A percentile compares a stretch with the other conserved stretches of the same genome.
Evolutionary conservation across 2,888 invertebrate genomes (phyloP).

Genomic region (Neoitamus cyanurus): DNA sequence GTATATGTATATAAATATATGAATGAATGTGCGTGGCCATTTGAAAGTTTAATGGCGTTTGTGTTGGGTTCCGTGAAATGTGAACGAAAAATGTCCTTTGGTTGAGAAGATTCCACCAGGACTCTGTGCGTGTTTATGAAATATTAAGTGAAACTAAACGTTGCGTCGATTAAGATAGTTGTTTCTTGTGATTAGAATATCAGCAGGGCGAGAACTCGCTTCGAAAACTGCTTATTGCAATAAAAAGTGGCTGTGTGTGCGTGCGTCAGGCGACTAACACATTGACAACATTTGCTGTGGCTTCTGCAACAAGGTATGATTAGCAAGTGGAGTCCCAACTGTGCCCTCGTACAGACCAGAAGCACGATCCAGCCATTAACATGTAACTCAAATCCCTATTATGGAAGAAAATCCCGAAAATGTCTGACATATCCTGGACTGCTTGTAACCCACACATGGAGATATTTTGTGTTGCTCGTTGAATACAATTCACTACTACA

Average conservation of each 20-base stretch:
- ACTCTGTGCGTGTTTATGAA: not conserved
- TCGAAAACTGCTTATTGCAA: constrained; percentile 29
- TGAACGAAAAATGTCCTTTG: not conserved
- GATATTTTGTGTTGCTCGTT: not conserved
- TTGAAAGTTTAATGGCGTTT: not conserved
- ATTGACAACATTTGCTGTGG: constrained; percentile 15
- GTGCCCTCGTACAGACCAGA: not conserved
- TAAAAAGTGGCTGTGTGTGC: constrained; percentile 23
- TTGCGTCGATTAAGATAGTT: not conserved
- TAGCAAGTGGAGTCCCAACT: not conserved
- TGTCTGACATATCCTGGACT: not conserved
- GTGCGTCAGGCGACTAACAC: constrained; percentile 3
- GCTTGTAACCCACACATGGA: not conserved
- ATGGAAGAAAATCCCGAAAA: not conserved
- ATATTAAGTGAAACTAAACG: not conserved
- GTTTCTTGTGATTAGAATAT: not conserved
- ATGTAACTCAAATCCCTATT: not conserved
- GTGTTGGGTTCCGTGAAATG: not conserved
- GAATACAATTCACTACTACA: not conserved
- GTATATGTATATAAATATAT: not conserved
- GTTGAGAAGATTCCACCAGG: not conserved
- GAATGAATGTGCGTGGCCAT: not conserved
- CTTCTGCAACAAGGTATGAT: constrained; percentile 32
- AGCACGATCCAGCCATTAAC: not conserved
- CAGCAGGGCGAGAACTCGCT: not conserved